These are phyloP conservation scores for Holocentrus rufus DNA, from an alignment of 2,797 vertebrate species.

Conservation along the genomic window DNA sequence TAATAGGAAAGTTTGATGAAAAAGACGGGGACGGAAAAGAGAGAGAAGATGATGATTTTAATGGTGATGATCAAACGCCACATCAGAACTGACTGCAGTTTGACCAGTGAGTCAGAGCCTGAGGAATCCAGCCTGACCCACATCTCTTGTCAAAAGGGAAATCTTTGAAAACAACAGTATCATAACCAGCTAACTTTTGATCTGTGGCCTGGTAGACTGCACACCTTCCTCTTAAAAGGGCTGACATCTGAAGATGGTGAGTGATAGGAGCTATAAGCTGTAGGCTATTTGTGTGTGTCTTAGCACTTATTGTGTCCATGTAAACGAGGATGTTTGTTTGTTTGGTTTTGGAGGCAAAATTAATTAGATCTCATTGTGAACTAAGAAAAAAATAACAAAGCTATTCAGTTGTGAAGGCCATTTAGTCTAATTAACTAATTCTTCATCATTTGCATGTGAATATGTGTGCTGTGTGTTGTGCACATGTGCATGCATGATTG, in stretches of 20 bases:
- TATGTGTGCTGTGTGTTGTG: conserved; percentile 1
- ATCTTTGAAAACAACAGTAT: conserved; percentile 17
- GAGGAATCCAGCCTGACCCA: conserved; percentile 5
- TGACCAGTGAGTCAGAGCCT: conserved; percentile 14
- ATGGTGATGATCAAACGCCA: conserved; percentile 37
- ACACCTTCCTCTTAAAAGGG: conserved; percentile 18
- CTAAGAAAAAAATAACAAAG: conserved; percentile 52
- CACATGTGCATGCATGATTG: not conserved
- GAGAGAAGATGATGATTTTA: conserved; percentile 17
- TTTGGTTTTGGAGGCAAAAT: not conserved
- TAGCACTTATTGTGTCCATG: no score
- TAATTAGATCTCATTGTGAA: conserved; percentile 53
- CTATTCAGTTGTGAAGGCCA: conserved; percentile 65
- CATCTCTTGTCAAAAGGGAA: conserved; percentile 6
- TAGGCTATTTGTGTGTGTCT: no score
- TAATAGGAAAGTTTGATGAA: conserved; percentile 16
- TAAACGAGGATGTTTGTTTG: no score
- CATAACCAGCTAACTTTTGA: conserved; percentile 24
- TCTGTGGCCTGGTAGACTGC: conserved; percentile 13
- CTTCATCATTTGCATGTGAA: conserved; percentile 33
- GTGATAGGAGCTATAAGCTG: not conserved
- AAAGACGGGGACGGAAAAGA: not conserved
- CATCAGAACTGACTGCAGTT: conserved; percentile 21
- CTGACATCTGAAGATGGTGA: conserved; percentile 6
- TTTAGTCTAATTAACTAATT: conserved; percentile 71